Evolutionary conservation across 2,113 vertebrate species (phyloP).

Genomic region (Hyla sarda): DNA sequence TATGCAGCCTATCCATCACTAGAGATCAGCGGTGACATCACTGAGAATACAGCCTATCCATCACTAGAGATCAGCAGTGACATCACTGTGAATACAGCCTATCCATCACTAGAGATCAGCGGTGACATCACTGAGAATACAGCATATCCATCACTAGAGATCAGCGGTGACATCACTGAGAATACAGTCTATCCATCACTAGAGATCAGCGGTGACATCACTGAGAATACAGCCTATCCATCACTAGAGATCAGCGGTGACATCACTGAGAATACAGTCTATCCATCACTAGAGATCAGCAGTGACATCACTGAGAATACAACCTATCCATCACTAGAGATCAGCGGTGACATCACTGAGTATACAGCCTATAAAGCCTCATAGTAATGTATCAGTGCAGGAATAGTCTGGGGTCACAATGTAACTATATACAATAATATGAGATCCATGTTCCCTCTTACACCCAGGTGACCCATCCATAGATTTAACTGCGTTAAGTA

Average conservation of each 20-base stretch:
- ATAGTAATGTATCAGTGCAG: too few species aligned
- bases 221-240: not conserved
- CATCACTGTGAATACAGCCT: too few species aligned
- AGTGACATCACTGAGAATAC: not conserved
- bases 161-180: not conserved
- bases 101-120: too few species aligned
- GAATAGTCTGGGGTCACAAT: too few species aligned
- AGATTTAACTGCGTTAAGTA: not conserved
- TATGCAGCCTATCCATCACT: too few species aligned
- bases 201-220: not conserved
- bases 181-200: not conserved
- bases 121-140: too few species aligned
- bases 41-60: too few species aligned
- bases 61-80: too few species aligned
- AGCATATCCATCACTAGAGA: too few species aligned
- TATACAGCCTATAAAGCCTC: not conserved
- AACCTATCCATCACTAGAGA: not conserved
- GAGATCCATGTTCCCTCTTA: not conserved
- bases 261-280: not conserved
- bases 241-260: not conserved
- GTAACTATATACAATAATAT: too few species aligned
- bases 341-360: conserved; percentile 10
- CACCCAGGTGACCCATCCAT: not conserved
- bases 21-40: too few species aligned
- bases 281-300: not conserved